These are phyloP conservation scores for Helarctos malayanus DNA, from an alignment of 2,797 vertebrate genomes.

Conservation along the genomic window DNA sequence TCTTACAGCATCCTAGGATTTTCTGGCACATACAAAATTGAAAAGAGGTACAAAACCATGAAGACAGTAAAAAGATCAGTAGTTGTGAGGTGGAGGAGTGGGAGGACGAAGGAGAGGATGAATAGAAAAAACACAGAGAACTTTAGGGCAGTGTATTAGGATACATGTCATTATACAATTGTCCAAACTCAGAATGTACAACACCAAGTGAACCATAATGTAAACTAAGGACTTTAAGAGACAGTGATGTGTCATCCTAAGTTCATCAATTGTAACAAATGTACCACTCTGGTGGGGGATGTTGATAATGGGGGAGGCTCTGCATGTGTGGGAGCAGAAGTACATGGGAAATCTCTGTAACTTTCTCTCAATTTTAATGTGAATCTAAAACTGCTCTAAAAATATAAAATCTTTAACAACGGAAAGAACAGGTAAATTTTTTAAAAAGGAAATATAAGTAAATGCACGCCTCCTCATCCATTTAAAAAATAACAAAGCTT, in stretches of 20 bases:
- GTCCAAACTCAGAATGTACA: background rate
- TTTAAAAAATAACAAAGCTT: slow-evolving; percentile 36
- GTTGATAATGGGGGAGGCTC: background rate
- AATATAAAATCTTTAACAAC: background rate
- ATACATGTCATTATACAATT: background rate
- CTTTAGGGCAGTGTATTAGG: background rate
- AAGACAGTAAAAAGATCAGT: background rate
- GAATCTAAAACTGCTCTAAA: slow-evolving; percentile 6
- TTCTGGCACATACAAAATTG: background rate
- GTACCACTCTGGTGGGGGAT: background rate
- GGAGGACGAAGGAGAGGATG: background rate
- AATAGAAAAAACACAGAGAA: background rate
- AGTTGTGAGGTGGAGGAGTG: background rate
- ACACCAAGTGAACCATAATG: background rate
- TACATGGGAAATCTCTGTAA: background rate
- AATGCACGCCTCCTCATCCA: background rate
- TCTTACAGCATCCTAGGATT: background rate
- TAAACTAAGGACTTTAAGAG: background rate
- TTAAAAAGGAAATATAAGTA: background rate
- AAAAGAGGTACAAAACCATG: background rate
- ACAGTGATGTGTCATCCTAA: background rate
- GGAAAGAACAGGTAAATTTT: background rate
- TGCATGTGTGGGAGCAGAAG: background rate
- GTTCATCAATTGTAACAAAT: background rate
- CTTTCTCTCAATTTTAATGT: background rate